Evolutionary conservation across 2,797 vertebrate species (phyloP).

Genomic region (Pterois miles): DNA sequence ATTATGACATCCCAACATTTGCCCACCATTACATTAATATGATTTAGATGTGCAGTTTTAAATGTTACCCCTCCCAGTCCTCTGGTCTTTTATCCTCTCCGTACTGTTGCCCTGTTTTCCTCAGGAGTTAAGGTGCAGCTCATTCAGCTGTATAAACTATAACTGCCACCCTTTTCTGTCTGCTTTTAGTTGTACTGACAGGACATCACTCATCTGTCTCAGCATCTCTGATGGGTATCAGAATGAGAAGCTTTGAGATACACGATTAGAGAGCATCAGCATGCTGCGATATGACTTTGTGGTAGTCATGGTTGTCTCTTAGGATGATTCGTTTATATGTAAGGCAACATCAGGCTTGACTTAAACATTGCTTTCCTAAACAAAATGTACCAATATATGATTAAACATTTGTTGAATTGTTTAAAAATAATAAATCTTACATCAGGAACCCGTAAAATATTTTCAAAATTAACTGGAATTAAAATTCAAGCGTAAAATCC

Average conservation of each 20-base stretch:
- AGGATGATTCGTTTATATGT: too few relatives aligned
- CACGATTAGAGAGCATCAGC: not conserved
- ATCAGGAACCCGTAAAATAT: too few relatives aligned
- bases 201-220: slow-evolving; percentile 38
- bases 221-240: not conserved
- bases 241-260: slow-evolving; percentile 13
- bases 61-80: not conserved
- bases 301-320: slow-evolving; percentile 29
- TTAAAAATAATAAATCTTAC: too few relatives aligned
- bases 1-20: not conserved
- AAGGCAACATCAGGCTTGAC: too few relatives aligned
- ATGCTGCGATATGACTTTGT: not conserved
- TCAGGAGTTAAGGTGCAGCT: slow-evolving; percentile 1
- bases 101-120: not conserved
- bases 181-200: slow-evolving; percentile 30
- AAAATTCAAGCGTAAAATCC: too few relatives aligned
- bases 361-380: too few relatives aligned
- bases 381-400: too few relatives aligned
- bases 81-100: not conserved
- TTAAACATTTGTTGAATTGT: too few relatives aligned
- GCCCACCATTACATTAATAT: not conserved
- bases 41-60: not conserved
- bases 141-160: slow-evolving; percentile 4
- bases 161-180: slow-evolving; percentile 10
- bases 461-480: too few relatives aligned